Base-by-base conservation (phyloP, 2,113 vertebrate species). In the Saccopteryx leptura region DNA sequence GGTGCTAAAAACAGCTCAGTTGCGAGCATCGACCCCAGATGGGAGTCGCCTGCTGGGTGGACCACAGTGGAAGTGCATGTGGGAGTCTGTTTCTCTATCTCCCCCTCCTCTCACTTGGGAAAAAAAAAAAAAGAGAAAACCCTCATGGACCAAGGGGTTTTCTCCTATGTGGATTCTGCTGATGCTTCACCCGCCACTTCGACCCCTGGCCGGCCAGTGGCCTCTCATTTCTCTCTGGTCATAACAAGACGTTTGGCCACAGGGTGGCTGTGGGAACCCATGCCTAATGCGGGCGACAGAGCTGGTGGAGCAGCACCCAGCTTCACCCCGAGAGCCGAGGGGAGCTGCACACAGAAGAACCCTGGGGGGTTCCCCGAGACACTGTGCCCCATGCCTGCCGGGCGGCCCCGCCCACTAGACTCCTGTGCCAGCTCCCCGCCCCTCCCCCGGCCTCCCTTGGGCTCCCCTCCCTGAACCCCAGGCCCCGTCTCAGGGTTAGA, bases 311-410 rank as follows among this genome's bases (percentile, higher is more conserved):
- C 33, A 61, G 33, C 15, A 21, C 7, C 48, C 33, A 12, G 33
- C 80, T 69, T 66, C 9, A 8, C 23, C n/a, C 12, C 56, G 14
- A 7, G 60, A 2, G 5, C 87, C 19, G 54, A 31, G 56, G 0
- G 23, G 10, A 74, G 21, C 4, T 4, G 18, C 14, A 46, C 26
- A 78, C 0, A 0, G 2, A 8, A 0, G 2, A 8, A 31, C 14
- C 46, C 33, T 26, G 14, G 52, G 61, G 61, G 46, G 21, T 11
- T 11, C 13, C 13, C 4, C 0, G 48, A 54, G 2, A 60, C 33
- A 28, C 19, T 12, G 23, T 8, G n/a, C 13, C 54, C 28, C 3
- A 4, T 6, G 26, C 17, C 7, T 13, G 4, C 7, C 10, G 2
- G 10, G 3, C n/a, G 24, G 58, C 3, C 13, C 28, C 33, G 1